These are phyloP conservation scores for Ormyrus pomaceus DNA, from an alignment of 2,888 invertebrate species.

Conservation along the genomic window DNA sequence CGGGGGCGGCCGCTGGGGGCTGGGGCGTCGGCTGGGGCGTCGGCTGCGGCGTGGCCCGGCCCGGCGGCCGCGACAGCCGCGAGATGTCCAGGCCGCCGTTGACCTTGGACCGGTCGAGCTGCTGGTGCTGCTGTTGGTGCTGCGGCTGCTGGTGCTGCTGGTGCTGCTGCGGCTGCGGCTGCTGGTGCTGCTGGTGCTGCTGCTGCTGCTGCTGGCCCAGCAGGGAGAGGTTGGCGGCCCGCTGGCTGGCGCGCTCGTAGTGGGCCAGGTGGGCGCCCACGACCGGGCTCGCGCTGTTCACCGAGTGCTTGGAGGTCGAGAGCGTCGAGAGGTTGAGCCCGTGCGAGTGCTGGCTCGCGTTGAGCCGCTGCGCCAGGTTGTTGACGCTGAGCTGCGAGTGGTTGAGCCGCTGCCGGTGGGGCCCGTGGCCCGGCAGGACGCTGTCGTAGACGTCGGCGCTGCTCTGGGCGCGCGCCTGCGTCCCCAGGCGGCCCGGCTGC, in stretches of 20 bases:
- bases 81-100: conserved; percentile 81
- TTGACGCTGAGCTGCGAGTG: conserved; percentile 75
- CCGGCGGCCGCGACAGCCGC: conserved; percentile 69
- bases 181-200: conserved; percentile 48
- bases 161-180: conserved; percentile 39
- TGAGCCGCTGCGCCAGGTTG: conserved; percentile 72
- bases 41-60: conserved; percentile 67
- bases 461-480: conserved; percentile 54
- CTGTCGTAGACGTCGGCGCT: conserved; percentile 71
- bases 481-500: conserved; percentile 59
- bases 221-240: conserved; percentile 25
- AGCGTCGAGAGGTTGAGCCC: conserved; percentile 71
- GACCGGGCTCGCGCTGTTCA: conserved; percentile 73
- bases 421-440: conserved; percentile 51
- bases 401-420: conserved; percentile 66
- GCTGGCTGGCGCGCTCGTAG: conserved; percentile 1
- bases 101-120: conserved; percentile 67
- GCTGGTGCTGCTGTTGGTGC: conserved; percentile 59
- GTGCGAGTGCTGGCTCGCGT: conserved; percentile 63
- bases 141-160: conserved; percentile 56
- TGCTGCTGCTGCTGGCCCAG: conserved; percentile 45
- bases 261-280: conserved; percentile 63
- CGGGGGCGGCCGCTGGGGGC: conserved; percentile 66
- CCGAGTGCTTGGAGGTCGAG: conserved; percentile 73
- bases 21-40: conserved; percentile 65